A percentile compares a stretch with the other conserved stretches of the same genome.
Evolutionary conservation across 1,140 invertebrate species (phyloP).

Genomic region (Caenorhabditis briggsae): DNA sequence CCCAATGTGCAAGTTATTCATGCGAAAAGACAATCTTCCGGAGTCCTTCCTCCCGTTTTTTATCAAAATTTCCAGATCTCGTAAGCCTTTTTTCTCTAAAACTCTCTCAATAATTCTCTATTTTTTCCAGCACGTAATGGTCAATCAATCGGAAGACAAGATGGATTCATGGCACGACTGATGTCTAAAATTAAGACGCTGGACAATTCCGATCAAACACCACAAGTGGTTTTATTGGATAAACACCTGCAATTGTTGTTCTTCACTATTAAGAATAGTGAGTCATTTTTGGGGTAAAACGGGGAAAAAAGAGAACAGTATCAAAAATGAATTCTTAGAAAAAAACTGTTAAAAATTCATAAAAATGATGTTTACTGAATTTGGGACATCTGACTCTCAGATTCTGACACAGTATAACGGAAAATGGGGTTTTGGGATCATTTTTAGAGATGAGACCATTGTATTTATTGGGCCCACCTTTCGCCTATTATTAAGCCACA

Average conservation of each 20-base stretch:
- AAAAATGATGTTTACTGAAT: too few relatives aligned
- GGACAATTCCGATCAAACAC: not conserved
- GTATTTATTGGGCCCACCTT: too few relatives aligned
- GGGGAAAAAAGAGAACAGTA: too few relatives aligned
- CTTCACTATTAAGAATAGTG: slow-evolving; percentile 70
- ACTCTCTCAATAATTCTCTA: not conserved
- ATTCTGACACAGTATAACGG: too few relatives aligned
- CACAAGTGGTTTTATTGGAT: slow-evolving; percentile 54
- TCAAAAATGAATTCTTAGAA: too few relatives aligned
- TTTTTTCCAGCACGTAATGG: slow-evolving; percentile 49
- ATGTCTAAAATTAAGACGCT: slow-evolving; percentile 13
- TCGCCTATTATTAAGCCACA: too few relatives aligned
- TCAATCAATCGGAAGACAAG: slow-evolving; percentile 56
- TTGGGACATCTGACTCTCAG: too few relatives aligned
- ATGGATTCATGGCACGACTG: slow-evolving; percentile 49
- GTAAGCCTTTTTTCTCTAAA: slow-evolving; percentile 61
- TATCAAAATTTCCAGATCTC: slow-evolving; percentile 64
- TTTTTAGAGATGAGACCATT: too few relatives aligned
- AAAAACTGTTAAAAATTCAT: too few relatives aligned
- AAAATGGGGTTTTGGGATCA: not conserved
- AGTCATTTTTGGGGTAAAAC: slow-evolving; percentile 58
- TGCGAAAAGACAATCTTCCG: slow-evolving; percentile 62
- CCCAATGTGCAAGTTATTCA: slow-evolving; percentile 59
- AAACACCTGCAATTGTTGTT: slow-evolving; percentile 70
- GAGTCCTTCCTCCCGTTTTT: slow-evolving; percentile 35